Evolutionary conservation across 1,140 invertebrate genomes (phyloP).

Genomic region (Drosophila bocqueti): DNA sequence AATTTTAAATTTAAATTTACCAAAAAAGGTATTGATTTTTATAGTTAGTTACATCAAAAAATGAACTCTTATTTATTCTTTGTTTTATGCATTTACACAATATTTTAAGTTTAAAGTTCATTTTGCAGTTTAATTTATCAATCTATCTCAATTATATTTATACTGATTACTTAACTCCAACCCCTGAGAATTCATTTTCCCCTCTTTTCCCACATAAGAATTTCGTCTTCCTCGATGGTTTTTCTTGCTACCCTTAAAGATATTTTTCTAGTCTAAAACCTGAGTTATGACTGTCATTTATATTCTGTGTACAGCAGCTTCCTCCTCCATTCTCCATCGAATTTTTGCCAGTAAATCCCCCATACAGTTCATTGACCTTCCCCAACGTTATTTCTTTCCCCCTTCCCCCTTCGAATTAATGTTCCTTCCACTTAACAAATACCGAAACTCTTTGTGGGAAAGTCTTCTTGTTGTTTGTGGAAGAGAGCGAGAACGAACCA

Average conservation of each 20-base stretch:
- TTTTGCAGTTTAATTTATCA: too few species aligned
- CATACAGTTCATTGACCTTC: constrained; percentile 39
- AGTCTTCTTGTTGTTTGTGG: constrained; percentile 26
- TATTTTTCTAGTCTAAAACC: constrained; percentile 25
- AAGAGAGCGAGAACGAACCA: constrained; percentile 25
- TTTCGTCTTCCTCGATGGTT: background rate
- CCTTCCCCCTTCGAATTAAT: constrained; percentile 10
- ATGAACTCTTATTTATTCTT: too few species aligned
- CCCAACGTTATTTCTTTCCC: background rate
- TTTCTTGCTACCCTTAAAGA: background rate
- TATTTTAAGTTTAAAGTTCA: background rate
- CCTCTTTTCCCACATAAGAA: background rate
- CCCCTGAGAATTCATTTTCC: constrained; percentile 1
- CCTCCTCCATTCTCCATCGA: background rate
- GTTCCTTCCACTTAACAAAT: constrained; percentile 30
- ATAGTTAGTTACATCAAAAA: background rate
- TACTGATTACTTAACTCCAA: background rate
- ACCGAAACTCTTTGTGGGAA: constrained; percentile 37
- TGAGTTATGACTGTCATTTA: constrained; percentile 36
- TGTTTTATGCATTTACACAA: too few species aligned
- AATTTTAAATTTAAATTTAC: background rate
- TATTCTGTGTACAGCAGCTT: constrained; percentile 23
- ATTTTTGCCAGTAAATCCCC: constrained; percentile 3
- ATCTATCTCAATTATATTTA: background rate
- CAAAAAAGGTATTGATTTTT: background rate